A percentile compares a stretch with the other conserved stretches of the same genome.
phyloP scores from a whole-genome alignment of 1,140 invertebrate species.

The Drosophila mayri region DNA sequence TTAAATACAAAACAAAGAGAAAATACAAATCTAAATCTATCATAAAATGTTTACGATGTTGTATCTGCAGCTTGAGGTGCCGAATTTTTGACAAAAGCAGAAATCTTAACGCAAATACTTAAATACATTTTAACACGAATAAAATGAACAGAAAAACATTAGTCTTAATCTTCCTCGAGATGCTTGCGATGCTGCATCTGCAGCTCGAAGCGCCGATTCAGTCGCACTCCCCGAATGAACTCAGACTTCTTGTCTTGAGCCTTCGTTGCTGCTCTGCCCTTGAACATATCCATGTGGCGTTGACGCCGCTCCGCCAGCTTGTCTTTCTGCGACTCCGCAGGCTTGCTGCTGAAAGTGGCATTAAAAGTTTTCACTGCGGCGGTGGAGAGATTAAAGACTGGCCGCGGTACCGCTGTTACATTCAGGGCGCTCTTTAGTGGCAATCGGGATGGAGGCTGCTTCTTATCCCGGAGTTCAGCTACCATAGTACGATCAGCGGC shows the following conservation, averaged over 20 bases:
- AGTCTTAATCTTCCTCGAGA: slow-evolving; percentile 49
- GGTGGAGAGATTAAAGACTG: slow-evolving; percentile 55
- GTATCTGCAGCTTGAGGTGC: slow-evolving; percentile 89
- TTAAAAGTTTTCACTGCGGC: slow-evolving; percentile 19
- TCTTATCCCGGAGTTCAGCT: background rate
- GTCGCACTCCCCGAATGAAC: slow-evolving; percentile 87
- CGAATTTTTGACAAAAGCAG: slow-evolving; percentile 58
- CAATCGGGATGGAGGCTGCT: slow-evolving; percentile 1
- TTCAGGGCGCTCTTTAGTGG: slow-evolving; percentile 17
- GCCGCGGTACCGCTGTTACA: slow-evolving; percentile 2
- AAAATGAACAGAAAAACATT: background rate
- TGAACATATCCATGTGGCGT: slow-evolving; percentile 77
- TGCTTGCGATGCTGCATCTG: slow-evolving; percentile 87
- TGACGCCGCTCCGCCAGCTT: slow-evolving; percentile 49
- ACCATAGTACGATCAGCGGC: background rate
- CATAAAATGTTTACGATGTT: slow-evolving; percentile 76
- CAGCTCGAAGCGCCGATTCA: slow-evolving; percentile 89
- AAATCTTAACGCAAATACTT: background rate
- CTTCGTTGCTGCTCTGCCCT: slow-evolving; percentile 34
- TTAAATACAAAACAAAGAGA: slow-evolving; percentile 1
- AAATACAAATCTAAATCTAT: slow-evolving; percentile 16
- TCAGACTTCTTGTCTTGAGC: slow-evolving; percentile 42
- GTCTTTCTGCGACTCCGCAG: slow-evolving; percentile 18
- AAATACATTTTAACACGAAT: background rate
- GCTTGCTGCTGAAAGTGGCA: background rate